Evolutionary conservation across 2,888 invertebrate genomes (phyloP), one percentile per base, ranked within the genome.

Genomic region (Drosophila gaucha): DNA sequence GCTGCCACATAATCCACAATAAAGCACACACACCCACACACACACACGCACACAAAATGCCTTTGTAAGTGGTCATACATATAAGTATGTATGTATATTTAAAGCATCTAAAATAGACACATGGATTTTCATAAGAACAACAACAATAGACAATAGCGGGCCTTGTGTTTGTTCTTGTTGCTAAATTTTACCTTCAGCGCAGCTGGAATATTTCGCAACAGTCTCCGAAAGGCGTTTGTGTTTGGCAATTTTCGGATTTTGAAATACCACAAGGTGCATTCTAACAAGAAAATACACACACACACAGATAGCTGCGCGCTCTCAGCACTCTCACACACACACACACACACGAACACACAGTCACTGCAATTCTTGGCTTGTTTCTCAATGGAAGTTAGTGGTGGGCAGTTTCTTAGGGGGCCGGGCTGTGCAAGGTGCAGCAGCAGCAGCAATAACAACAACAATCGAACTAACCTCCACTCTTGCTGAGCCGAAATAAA

Each of bases 251-350:
- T 80, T 88, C 68, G 67, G 78, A 83, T 85, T 85, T 85, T 80
- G 84, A 85, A 85, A 88, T 85, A 86, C 84, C 84, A 88, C 88
- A 85, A 85, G 84, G 84, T 85, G 84, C 84, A 85, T 85, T 85
- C 88, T 85, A 85, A 80, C 69, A 69, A 62, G 64, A 70, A 77
- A 63, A 74, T 43, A 67, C 51, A 67, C 65, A 57, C 64, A 49
- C 56, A 59, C 47, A 38, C 55, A 22, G 41, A 5, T 26, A 36
- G 52, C 41, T 31, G 71, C 26, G 56, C 67, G 56, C 66, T 67
- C 67, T 63, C 64, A 56, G 51, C 57, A 46, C 70, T 49, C 70
- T 35, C 65, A 66, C 52, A 67, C 41, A 68, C 43, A 64, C 55
- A 30, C 62, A 18, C 41, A 26, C 50, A 62, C 64, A 77, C 22